A percentile compares a stretch with the other conserved stretches of the same genome.
Conservation (phyloP, 2,797 vertebrate genomes). For the Pseudopleuronectes americanus region DNA sequence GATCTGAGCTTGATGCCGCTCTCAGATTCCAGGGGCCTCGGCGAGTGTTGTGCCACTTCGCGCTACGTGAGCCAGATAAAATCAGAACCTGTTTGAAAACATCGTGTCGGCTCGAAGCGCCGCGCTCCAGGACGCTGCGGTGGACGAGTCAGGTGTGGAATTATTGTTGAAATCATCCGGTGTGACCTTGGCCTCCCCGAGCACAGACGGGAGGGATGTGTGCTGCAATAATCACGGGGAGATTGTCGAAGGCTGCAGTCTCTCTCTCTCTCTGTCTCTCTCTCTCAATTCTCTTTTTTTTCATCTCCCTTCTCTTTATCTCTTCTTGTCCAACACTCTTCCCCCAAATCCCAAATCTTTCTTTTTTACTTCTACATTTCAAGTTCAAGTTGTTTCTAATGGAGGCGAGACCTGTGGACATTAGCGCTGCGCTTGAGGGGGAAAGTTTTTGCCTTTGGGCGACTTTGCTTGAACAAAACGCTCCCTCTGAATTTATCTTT, state of each 20-base stretch:
- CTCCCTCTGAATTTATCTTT: conserved; percentile 39
- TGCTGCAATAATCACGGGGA: conserved; percentile 36
- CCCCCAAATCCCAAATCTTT: conserved; percentile 27
- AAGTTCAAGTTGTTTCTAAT: conserved; percentile 23
- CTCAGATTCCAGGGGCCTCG: conserved; percentile 38
- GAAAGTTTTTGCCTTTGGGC: conserved; percentile 18
- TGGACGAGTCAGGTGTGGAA: conserved; percentile 54
- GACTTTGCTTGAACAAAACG: conserved; percentile 38
- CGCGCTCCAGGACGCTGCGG: too few species aligned
- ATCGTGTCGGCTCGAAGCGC: conserved; percentile 55
- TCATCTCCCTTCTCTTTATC: conserved; percentile 15
- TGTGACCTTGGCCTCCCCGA: conserved; percentile 56
- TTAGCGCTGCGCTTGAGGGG: conserved; percentile 2
- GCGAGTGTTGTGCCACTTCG: conserved; percentile 50
- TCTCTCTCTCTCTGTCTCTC: conserved; percentile 6
- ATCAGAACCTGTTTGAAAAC: conserved; percentile 67
- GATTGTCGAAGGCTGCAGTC: conserved; percentile 22
- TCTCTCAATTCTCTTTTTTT: too few species aligned
- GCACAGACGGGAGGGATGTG: conserved; percentile 38
- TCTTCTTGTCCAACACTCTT: neutral
- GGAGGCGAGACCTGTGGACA: conserved; percentile 7
- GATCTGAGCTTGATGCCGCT: conserved; percentile 43
- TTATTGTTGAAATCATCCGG: conserved; percentile 52
- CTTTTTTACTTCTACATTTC: conserved; percentile 24
- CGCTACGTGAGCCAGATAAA: conserved; percentile 54